Evolutionary conservation across 92 coral and sea anemone species (phyloP), one percentile per base, ranked within the genome.

Genomic region (Porites lobata): DNA sequence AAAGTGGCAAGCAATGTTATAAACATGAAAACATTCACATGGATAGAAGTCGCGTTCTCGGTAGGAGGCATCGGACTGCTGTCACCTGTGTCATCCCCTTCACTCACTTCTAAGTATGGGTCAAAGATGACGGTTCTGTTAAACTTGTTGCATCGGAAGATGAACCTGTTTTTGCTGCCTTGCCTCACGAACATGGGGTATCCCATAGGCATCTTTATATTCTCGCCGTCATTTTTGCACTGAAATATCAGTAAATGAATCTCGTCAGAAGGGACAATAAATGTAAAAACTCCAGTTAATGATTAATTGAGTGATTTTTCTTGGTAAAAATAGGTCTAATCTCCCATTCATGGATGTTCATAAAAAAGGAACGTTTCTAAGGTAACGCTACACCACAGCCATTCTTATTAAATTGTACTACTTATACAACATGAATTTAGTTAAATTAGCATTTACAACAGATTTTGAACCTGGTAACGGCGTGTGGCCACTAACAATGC

Each of bases 21-120:
- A 76, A 76, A 57, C 80, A 76, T 54, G 67, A 24, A 76, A 18
- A 26, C 2, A 58, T 15, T 54, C 10, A 76, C 50, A 6, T 76
- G 80, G 24, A 56, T 56, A 52, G 52, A 10, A 0, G 75, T 26
- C 15, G 75, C 75, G 13, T 13, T 51, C 8, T 14, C 14, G 0
- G 21, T 3, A 10, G 8, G 20, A 53, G 9, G 13, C 14, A 9
- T 13, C 8, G 21, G 43, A 8, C 2, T 2, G 32, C 24, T 19
- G 12, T 21, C 43, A 29, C 12, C 61, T 9, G 11, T 13, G 59
- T 69, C 75, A 6, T 69, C 75, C 3, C 10, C 75, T 21, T 69
- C 75, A 15, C 14, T 19, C 53, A 70, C 12, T 8, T 70, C 75
- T 8, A 70, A 2, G 7, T 26, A 50, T 29, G 75, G 75, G 32